Conservation (phyloP, 1,140 invertebrate genomes). For the Tribolium madens region DNA sequence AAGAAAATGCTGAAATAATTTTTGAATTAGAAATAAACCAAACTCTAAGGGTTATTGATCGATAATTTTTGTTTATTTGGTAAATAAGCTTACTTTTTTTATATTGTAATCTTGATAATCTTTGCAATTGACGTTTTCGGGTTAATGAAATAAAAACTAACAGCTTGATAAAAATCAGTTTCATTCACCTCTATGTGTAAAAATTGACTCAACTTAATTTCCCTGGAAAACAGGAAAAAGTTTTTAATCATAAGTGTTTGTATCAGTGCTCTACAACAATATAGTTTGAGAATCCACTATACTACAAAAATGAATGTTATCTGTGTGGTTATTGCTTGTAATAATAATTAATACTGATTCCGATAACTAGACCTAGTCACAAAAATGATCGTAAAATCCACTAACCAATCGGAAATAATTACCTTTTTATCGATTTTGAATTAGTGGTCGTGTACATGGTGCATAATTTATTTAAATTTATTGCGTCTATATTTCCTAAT, state of each 20-base stretch:
- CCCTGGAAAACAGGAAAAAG: background rate
- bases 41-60: slow-evolving; percentile 2
- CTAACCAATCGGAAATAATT: slow-evolving; percentile 13
- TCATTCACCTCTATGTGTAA: background rate
- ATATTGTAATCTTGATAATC: background rate
- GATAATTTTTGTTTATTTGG: slow-evolving; percentile 15
- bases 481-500: slow-evolving; percentile 24
- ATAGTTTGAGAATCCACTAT: background rate
- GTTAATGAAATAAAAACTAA: slow-evolving; percentile 5
- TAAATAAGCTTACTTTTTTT: background rate
- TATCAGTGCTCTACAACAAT: too few relatives aligned
- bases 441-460: slow-evolving; percentile 1
- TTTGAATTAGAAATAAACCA: background rate
- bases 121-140: slow-evolving; percentile 4
- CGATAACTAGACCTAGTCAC: background rate
- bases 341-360: background rate
- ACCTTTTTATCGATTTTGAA: slow-evolving; percentile 35
- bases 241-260: background rate
- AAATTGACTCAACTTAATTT: background rate
- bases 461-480: slow-evolving; percentile 36
- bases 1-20: too few relatives aligned
- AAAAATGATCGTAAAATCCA: background rate
- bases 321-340: background rate
- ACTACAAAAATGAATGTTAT: background rate
- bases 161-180: background rate